phyloP scores from a whole-genome alignment of 2,797 vertebrate species.

The Argya squamiceps region DNA sequence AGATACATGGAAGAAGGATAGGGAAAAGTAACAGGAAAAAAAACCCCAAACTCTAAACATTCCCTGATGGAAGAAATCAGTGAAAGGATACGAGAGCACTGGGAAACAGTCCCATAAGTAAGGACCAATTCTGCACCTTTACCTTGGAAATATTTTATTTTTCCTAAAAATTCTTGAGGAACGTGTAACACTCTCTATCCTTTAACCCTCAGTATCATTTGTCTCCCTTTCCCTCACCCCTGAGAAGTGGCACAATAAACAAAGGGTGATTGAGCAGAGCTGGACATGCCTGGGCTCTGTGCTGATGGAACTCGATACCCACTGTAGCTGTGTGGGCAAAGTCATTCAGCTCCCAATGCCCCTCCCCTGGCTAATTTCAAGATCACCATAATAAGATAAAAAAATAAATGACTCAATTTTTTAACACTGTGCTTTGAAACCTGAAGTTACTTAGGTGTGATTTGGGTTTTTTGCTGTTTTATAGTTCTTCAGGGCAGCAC shows the following conservation, averaged over 20 bases:
- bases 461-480: background rate
- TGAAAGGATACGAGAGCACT: background rate
- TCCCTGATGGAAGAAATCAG: background rate
- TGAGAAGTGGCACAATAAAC: background rate
- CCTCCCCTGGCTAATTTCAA: accelerated
- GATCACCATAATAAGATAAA: background rate
- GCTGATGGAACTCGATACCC: background rate
- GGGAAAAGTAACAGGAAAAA: background rate
- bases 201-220: background rate
- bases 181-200: accelerated
- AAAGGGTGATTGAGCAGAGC: background rate
- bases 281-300: background rate
- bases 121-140: background rate
- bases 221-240: background rate
- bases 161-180: background rate
- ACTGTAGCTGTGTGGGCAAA: background rate
- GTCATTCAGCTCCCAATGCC: accelerated
- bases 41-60: background rate
- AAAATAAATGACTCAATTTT: background rate
- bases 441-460: background rate
- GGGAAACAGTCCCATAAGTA: background rate
- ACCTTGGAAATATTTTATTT: background rate
- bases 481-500: background rate
- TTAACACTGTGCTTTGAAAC: background rate
- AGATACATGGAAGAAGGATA: background rate